These are phyloP conservation scores for Leptinotarsa defecta DNA, from an alignment of 1,140 invertebrate species.

Conservation along the genomic window DNA sequence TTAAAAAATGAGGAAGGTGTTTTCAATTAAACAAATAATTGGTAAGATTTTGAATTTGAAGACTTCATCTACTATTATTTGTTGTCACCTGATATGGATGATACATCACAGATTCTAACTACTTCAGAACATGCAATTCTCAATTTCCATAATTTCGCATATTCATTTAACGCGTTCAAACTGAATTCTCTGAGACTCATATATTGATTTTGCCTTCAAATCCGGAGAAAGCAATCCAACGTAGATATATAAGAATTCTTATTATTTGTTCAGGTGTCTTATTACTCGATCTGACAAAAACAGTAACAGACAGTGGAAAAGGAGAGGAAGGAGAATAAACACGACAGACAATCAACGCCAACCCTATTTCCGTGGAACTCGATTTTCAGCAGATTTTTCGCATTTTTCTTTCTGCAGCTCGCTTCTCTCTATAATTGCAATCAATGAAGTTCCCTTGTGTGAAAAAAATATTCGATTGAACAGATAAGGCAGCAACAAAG, in stretches of 20 bases:
- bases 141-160: too few species aligned
- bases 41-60: too few species aligned
- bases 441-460: constrained; percentile 20
- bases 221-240: constrained; percentile 11
- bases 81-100: too few species aligned
- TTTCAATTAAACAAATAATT: too few species aligned
- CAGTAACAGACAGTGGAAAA: constrained; percentile 25
- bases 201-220: constrained; percentile 17
- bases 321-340: constrained; percentile 14
- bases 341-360: constrained; percentile 23
- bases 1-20: too few species aligned
- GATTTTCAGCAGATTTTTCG: constrained; percentile 15
- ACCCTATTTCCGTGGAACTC: constrained; percentile 21
- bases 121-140: too few species aligned
- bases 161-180: too few species aligned
- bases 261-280: constrained; percentile 26
- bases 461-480: constrained; percentile 9
- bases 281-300: constrained; percentile 25
- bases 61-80: too few species aligned
- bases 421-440: constrained; percentile 18
- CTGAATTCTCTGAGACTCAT: background rate
- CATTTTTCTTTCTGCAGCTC: constrained; percentile 11
- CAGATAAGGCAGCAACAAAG: background rate
- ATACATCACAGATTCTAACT: too few species aligned
- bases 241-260: constrained; percentile 16